Evolutionary conservation across 2,888 invertebrate genomes (phyloP).

Genomic region (Xylocampa areola): DNA sequence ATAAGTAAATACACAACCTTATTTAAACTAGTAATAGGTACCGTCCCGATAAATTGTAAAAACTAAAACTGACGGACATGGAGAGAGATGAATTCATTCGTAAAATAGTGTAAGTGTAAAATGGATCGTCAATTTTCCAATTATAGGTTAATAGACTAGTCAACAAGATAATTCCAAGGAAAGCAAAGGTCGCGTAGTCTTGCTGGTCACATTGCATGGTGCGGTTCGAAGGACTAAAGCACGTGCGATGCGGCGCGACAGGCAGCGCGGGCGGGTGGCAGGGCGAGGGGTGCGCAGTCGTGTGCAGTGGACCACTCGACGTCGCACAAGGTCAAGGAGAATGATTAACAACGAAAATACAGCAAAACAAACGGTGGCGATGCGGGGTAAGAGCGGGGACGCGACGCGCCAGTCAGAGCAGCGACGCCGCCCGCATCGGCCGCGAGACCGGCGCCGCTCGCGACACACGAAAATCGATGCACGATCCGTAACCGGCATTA

Average conservation of each 20-base stretch:
- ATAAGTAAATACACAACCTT: no score
- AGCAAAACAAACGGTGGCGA: constrained; percentile 88
- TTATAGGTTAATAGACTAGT: constrained; percentile 53
- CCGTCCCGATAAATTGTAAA: no score
- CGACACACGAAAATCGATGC: constrained; percentile 88
- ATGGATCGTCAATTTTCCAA: constrained; percentile 38
- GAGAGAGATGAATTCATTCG: no score
- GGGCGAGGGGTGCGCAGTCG: constrained; percentile 87
- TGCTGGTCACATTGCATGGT: constrained; percentile 62
- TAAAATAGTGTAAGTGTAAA: no score
- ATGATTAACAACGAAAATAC: constrained; percentile 90
- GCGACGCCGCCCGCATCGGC: constrained; percentile 85
- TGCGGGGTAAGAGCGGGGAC: constrained; percentile 79
- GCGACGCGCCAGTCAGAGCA: constrained; percentile 85
- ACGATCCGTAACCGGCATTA: constrained; percentile 85
- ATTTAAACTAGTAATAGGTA: no score
- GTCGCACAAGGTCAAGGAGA: constrained; percentile 90
- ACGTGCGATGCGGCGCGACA: constrained; percentile 85
- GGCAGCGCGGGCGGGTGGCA: constrained; percentile 78
- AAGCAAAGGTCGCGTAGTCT: constrained; percentile 61
- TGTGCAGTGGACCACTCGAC: constrained; percentile 89
- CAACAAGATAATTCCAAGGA: constrained; percentile 54
- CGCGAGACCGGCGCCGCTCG: constrained; percentile 82
- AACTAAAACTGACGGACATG: no score
- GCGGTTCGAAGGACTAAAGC: constrained; percentile 69